Evolutionary conservation across 2,797 vertebrate species (phyloP).

Genomic region (Enteromius unitaeniatus): DNA sequence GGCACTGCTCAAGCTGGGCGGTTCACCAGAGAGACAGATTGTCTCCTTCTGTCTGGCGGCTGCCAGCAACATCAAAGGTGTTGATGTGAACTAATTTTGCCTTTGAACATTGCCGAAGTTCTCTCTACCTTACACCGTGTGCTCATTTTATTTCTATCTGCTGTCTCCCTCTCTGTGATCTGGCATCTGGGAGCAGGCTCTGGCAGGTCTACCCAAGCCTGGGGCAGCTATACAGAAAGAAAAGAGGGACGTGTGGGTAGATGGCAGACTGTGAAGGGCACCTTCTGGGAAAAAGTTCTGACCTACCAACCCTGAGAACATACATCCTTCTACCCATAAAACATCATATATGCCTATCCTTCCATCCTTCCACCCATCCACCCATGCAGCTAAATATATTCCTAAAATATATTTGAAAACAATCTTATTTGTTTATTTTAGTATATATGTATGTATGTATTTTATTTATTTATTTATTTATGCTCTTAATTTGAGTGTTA

Average conservation of each 20-base stretch:
- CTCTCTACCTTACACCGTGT: conserved; percentile 37
- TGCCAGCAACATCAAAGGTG: conserved; percentile 58
- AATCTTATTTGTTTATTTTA: too few species aligned
- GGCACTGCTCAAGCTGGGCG: conserved; percentile 46
- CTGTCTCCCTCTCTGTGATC: conserved; percentile 15
- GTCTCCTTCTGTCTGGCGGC: conserved; percentile 57
- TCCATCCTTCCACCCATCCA: neutral
- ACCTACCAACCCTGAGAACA: neutral
- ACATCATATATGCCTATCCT: neutral
- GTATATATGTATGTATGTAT: too few species aligned
- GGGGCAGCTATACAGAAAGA: conserved; percentile 15
- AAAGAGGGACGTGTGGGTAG: conserved; percentile 8
- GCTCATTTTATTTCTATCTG: conserved; percentile 32
- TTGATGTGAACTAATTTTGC: conserved; percentile 44
- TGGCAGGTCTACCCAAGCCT: conserved; percentile 44
- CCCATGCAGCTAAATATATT: neutral
- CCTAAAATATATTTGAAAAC: too few species aligned
- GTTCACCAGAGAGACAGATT: conserved; percentile 52
- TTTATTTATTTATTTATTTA: too few species aligned
- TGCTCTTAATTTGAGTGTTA: too few species aligned
- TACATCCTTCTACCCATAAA: neutral
- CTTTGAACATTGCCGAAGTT: conserved; percentile 55
- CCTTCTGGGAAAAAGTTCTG: neutral
- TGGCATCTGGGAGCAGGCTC: conserved; percentile 45
- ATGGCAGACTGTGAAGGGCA: conserved; percentile 1